Conservation (phyloP, 2,797 vertebrate genomes). For the Melanitta fusca region DNA sequence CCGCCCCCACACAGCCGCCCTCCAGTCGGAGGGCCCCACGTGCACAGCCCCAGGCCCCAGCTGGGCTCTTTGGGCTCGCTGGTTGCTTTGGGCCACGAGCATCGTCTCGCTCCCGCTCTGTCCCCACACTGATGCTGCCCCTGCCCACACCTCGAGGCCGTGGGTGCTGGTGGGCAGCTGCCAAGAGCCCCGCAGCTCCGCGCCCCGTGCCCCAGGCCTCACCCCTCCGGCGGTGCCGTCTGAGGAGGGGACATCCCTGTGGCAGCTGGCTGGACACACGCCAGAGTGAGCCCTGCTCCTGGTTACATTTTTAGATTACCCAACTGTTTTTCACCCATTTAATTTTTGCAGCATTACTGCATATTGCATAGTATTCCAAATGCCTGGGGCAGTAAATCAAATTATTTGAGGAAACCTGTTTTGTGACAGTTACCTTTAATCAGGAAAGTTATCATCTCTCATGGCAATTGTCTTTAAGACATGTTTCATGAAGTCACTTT, state of each 20-base stretch:
- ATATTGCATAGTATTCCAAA: constrained; percentile 21
- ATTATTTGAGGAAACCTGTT: constrained; percentile 24
- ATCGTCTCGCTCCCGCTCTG: neutral
- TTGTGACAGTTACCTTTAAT: constrained; percentile 35
- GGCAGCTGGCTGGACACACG: neutral
- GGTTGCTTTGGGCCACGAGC: neutral
- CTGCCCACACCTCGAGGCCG: neutral
- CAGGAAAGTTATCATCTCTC: constrained; percentile 1
- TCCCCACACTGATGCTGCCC: too few relatives aligned
- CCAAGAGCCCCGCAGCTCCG: too few relatives aligned
- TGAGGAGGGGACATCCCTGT: neutral
- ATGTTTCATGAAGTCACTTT: neutral
- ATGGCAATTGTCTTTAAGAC: neutral
- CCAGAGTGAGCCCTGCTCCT: neutral
- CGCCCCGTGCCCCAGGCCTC: too few relatives aligned
- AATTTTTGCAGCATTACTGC: constrained; percentile 23
- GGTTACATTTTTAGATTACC: constrained; percentile 15
- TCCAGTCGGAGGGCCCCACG: neutral
- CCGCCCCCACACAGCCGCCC: neutral
- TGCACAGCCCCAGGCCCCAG: accelerated
- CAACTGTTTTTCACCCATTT: constrained; percentile 40
- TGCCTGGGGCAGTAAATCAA: constrained; percentile 12
- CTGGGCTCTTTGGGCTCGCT: neutral
- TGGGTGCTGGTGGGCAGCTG: too few relatives aligned
- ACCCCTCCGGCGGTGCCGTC: accelerated